A percentile compares a stretch with the other conserved stretches of the same genome.
Evolutionary conservation across 2,888 invertebrate species (phyloP).

Genomic region (Luffia ferchaultella): DNA sequence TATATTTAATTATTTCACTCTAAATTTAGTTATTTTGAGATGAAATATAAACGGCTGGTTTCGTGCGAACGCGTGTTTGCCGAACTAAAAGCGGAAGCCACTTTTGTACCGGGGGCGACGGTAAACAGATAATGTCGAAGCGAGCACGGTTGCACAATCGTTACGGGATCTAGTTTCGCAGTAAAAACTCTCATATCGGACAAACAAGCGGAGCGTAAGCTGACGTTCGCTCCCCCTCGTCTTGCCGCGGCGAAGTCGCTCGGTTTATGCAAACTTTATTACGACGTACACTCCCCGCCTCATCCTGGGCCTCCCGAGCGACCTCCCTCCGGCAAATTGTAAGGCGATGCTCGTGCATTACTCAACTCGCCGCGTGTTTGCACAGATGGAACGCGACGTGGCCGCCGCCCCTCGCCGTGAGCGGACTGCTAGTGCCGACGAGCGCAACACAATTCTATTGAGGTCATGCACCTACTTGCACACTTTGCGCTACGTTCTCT

Average conservation of each 20-base stretch:
- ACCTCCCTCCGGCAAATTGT: slow-evolving; percentile 35
- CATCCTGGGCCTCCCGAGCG: slow-evolving; percentile 16
- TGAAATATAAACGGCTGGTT: too few relatives aligned
- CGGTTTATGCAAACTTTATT: slow-evolving; percentile 61
- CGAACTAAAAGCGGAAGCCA: not conserved
- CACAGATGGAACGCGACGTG: slow-evolving; percentile 40
- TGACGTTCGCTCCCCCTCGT: slow-evolving; percentile 26
- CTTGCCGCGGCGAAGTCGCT: slow-evolving; percentile 39
- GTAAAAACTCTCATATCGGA: slow-evolving; percentile 39
- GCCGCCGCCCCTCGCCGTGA: slow-evolving; percentile 25
- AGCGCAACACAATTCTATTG: slow-evolving; percentile 24
- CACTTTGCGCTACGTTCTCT: slow-evolving; percentile 35
- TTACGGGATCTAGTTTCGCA: slow-evolving; percentile 42
- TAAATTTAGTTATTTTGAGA: too few relatives aligned
- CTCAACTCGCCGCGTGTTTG: slow-evolving; percentile 53
- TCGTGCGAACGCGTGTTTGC: too few relatives aligned
- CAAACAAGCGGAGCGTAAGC: slow-evolving; percentile 33
- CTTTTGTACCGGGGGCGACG: not conserved
- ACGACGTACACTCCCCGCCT: slow-evolving; percentile 34
- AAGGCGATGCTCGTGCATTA: slow-evolving; percentile 54
- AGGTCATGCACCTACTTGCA: slow-evolving; percentile 48
- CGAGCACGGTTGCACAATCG: slow-evolving; percentile 21
- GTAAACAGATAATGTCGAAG: not conserved
- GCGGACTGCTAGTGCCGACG: slow-evolving; percentile 26
- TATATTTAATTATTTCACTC: too few relatives aligned